Evolutionary conservation across 2,113 vertebrate genomes (phyloP).

Genomic region (Phasianus colchicus): DNA sequence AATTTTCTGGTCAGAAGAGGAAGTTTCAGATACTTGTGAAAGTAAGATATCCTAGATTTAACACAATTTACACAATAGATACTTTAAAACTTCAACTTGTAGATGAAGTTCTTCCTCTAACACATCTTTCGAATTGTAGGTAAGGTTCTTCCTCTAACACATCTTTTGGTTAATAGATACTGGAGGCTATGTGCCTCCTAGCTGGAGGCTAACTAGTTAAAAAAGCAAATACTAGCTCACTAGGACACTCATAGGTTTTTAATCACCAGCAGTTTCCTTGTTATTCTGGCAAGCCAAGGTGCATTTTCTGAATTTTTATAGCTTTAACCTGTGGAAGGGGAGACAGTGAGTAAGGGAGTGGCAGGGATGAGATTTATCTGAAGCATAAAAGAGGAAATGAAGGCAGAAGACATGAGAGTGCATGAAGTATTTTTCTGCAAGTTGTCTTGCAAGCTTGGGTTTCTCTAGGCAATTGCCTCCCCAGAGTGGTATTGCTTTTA

Average conservation of each 20-base stretch:
- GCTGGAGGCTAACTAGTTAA: background rate
- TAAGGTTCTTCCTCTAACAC: background rate
- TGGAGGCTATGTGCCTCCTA: background rate
- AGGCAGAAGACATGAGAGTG: background rate
- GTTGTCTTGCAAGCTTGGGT: background rate
- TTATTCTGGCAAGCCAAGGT: background rate
- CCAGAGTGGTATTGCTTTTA: background rate
- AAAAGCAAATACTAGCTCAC: background rate
- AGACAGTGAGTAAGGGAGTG: background rate
- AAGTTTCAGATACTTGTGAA: background rate
- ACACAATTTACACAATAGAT: background rate
- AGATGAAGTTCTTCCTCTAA: background rate
- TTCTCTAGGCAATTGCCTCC: background rate
- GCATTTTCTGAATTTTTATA: background rate
- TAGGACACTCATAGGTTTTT: background rate
- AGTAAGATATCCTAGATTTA: background rate
- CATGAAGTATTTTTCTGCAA: background rate
- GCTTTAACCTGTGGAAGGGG: background rate
- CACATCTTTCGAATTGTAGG: background rate
- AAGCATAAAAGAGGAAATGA: background rate
- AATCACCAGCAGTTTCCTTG: background rate
- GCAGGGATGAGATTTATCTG: background rate
- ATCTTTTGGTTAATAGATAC: background rate
- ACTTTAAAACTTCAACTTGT: background rate
- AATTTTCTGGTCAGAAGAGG: background rate